Base-by-base conservation (phyloP, 2,888 invertebrate species). In the Eutolmus rufibarbis region DNA sequence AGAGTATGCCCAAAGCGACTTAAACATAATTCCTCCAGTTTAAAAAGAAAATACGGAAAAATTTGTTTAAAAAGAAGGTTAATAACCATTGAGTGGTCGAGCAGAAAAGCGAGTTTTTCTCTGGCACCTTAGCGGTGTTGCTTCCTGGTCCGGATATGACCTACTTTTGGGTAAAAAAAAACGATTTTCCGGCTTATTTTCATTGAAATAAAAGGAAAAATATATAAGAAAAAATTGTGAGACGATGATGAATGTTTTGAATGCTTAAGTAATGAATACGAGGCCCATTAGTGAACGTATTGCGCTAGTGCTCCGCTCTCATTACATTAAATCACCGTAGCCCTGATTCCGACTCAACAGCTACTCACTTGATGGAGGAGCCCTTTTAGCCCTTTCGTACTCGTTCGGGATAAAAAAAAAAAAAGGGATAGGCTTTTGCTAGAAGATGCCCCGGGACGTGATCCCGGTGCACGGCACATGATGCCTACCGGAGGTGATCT, bases 241-340 rank as follows among this genome's bases (percentile, higher is more conserved):
- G 66, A 66, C 28, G 34, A 37, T 82, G 82, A 37, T 82, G 82
- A 82, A 82, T 82, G 28, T 34, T 82, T 82, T 82, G 82, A 82
- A 57, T 82, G 57, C 82, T 57, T 82, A 82, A 82, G 82, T 82
- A 82, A 82, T 82, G 82, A 82, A 82, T 57, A 66, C 57, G 82
- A 16, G 51, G 66, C 66, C 82, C 66, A 82, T 82, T 82, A 82
- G 81, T 56, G 82, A 37, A 40, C 51, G 66, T 82, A 82, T 82
- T 66, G 57, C 51, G 57, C 51, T 82, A 57, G 57, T 46, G 37
- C 37, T 46, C 46, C 16, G 28, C 34, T 79, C 82, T 66, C 66
- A 82, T 82, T 82, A 82, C 82, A 82, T 82, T 82, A 57, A 82
- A 82, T 82, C 82, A 82, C 16, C 66, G 57, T 40, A 31, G 14